These are phyloP conservation scores for Micromussa lordhowensis DNA, from an alignment of 92 coral and sea anemone genomes.

Conservation along the genomic window DNA sequence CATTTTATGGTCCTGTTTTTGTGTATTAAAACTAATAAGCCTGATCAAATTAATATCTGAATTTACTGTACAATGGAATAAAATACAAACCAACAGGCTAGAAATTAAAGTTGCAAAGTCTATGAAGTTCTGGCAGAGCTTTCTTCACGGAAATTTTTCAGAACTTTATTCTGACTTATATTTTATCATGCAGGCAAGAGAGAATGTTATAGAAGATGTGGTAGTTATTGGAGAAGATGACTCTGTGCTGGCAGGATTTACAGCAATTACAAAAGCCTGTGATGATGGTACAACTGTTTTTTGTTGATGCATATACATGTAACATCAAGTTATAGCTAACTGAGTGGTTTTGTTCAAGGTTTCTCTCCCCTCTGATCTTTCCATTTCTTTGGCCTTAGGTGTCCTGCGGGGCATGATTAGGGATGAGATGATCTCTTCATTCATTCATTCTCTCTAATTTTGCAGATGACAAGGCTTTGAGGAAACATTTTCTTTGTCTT, in stretches of 20 bases:
- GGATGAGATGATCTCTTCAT: no score
- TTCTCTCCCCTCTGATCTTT: background rate
- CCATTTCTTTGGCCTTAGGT: no score
- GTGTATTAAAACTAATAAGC: no score
- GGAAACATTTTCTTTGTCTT: slow-evolving; percentile 85
- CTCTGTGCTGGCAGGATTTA: slow-evolving; percentile 77
- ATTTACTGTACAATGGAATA: no score
- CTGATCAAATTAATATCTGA: no score
- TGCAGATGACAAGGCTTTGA: slow-evolving; percentile 86
- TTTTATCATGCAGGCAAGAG: slow-evolving; percentile 59
- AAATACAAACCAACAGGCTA: no score
- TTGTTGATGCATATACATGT: no score
- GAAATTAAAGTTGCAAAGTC: background rate
- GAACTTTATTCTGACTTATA: background rate
- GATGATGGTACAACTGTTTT: slow-evolving; percentile 74
- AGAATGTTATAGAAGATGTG: slow-evolving; percentile 80
- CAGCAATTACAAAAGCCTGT: slow-evolving; percentile 77
- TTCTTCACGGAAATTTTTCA: background rate
- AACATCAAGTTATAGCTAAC: no score
- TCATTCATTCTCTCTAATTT: background rate
- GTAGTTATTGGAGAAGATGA: slow-evolving; percentile 87
- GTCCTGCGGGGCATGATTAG: no score
- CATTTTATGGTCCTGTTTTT: background rate
- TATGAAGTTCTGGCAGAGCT: background rate
- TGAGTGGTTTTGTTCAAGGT: no score